Percentiles rank a stretch among this genome's conserved stretches.
phyloP scores from a whole-genome alignment of 2,113 vertebrate genomes.

The Microcebus murinus region DNA sequence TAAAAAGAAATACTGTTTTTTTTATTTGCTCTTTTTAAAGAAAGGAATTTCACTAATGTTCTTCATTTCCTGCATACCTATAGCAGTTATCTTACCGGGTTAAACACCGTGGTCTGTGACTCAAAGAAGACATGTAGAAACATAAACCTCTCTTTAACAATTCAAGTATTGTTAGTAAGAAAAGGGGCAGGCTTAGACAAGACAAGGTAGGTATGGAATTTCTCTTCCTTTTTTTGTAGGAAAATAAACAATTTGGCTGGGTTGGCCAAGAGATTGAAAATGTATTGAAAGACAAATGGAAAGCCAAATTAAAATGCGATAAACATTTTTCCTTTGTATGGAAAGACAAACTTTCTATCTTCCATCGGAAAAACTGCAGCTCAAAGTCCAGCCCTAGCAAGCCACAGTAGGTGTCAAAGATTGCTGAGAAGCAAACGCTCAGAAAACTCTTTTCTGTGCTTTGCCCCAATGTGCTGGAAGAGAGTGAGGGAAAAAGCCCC shows the following conservation, averaged over 20 bases:
- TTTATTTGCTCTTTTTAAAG: conserved; percentile 25
- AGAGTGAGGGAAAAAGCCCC: background rate
- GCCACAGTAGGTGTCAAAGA: background rate
- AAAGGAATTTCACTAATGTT: conserved; percentile 63
- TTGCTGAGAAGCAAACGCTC: background rate
- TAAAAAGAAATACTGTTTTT: background rate
- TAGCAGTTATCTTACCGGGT: background rate
- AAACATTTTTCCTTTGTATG: background rate
- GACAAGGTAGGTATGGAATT: background rate
- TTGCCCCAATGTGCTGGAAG: background rate
- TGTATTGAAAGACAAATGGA: conserved; percentile 23
- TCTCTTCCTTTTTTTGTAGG: conserved; percentile 1
- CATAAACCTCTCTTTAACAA: conserved; percentile 35
- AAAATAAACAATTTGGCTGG: conserved; percentile 36
- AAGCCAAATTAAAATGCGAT: background rate
- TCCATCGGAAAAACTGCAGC: background rate
- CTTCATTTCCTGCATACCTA: conserved; percentile 50
- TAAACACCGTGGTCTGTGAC: conserved; percentile 53
- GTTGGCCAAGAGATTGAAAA: conserved; percentile 39
- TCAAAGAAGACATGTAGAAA: conserved; percentile 53
- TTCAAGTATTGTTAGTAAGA: background rate
- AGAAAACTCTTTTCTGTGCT: background rate
- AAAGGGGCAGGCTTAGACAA: conserved; percentile 37
- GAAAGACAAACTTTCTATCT: background rate
- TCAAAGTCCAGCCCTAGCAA: background rate